phyloP scores from a whole-genome alignment of 2,888 invertebrate species.

The Ormyrus thymus region DNA sequence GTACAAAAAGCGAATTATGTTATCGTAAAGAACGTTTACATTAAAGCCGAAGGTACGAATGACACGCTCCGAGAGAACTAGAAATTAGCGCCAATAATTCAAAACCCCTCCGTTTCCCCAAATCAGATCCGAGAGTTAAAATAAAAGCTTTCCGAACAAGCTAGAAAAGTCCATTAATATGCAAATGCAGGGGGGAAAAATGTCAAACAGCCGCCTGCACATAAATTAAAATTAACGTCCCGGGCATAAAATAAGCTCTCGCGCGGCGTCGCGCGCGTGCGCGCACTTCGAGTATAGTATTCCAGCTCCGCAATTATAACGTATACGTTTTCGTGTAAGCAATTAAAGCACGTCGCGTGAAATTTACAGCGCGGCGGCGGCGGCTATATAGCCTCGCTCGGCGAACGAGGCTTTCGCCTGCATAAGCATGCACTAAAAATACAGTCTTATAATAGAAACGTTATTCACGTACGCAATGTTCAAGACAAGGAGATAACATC shows the following conservation, averaged over 20 bases:
- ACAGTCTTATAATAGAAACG: constrained; percentile 24
- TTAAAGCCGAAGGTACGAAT: too few relatives aligned
- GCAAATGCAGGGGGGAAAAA: constrained; percentile 6
- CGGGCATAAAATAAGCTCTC: constrained; percentile 8
- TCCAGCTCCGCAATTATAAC: constrained; percentile 12
- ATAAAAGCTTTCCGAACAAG: neutral
- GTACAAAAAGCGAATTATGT: too few relatives aligned
- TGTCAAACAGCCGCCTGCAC: neutral
- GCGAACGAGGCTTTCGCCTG: neutral
- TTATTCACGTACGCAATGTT: constrained; percentile 69
- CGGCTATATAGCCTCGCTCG: neutral
- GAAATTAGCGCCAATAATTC: too few relatives aligned
- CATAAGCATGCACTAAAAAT: constrained; percentile 22
- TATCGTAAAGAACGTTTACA: too few relatives aligned
- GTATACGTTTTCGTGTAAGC: constrained; percentile 26
- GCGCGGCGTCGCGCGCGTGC: neutral
- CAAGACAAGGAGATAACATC: constrained; percentile 70
- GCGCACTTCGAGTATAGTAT: neutral
- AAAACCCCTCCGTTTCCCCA: too few relatives aligned
- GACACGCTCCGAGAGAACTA: too few relatives aligned
- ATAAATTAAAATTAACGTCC: constrained; percentile 25
- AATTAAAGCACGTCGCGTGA: constrained; percentile 22
- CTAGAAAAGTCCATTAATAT: constrained; percentile 7
- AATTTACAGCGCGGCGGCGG: constrained; percentile 5
- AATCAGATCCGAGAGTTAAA: neutral